These are phyloP conservation scores for Chaenocephalus aceratus DNA, from an alignment of 2,113 vertebrate species.

Conservation along the genomic window DNA sequence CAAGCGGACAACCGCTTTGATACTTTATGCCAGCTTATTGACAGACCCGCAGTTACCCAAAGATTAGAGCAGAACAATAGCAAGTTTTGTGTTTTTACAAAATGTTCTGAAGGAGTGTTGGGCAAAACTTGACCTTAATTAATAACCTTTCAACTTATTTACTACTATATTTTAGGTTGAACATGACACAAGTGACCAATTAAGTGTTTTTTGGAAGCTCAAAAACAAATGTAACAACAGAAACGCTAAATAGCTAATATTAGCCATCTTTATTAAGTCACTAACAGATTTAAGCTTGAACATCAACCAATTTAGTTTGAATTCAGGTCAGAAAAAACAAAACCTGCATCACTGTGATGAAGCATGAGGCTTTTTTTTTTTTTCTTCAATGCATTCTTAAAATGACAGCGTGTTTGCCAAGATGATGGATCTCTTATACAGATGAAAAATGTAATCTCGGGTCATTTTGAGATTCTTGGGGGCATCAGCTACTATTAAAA, in stretches of 20 bases:
- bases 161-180: too few species aligned
- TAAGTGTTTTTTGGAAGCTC: too few species aligned
- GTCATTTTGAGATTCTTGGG: conserved; percentile 51
- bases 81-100: too few species aligned
- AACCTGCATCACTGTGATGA: not conserved
- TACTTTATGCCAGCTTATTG: too few species aligned
- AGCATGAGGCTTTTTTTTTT: not conserved
- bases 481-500: conserved; percentile 44
- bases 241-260: too few species aligned
- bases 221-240: too few species aligned
- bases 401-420: conserved; percentile 36
- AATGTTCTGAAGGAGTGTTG: not conserved
- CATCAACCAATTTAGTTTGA: too few species aligned
- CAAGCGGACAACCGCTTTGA: too few species aligned
- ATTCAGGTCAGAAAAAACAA: not conserved
- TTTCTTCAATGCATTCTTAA: not conserved
- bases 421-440: conserved; percentile 28
- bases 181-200: not conserved
- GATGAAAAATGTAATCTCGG: conserved; percentile 47
- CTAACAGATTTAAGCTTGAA: not conserved
- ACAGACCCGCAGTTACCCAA: too few species aligned
- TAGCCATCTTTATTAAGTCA: not conserved
- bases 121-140: not conserved
- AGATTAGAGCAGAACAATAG: too few species aligned
- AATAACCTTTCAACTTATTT: too few species aligned